Evolutionary conservation across 2,113 vertebrate species (phyloP), one percentile per base, ranked within the genome.

Genomic region (Oxyruncus cristatus): DNA sequence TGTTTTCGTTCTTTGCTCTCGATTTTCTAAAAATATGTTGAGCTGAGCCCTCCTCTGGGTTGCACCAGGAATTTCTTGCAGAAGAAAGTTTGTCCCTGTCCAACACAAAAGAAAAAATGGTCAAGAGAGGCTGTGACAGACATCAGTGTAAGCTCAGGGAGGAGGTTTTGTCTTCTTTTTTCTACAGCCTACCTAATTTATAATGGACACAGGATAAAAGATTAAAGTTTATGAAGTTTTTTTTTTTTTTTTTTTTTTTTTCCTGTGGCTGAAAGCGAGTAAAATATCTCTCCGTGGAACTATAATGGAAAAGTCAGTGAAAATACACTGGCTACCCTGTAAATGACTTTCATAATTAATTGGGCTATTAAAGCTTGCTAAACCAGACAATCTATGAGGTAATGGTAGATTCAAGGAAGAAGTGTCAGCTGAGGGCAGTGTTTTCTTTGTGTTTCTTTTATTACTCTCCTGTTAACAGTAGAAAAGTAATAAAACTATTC

Each of bases 11-110:
- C 61, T 76, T 94, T 89, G 68, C 85, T 94, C 59, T 86, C 58
- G 19, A 17, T 88, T 94, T 92, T 76, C 95, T 95, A 94, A 95
- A 95, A 93, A 92, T 96, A 96, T 8, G 32, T 87, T 18, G 63
- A 92, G 73, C 73, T 58, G 71, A 92, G 56, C 44, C 49, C 56
- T 94, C 32, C 73, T 70, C 32, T 92, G 83, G 63, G 70, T 85
- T 91, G 14, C 18, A 73, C 59, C 63, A 88, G 47, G 35, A 47
- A 80, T 84, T 90, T 52, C 90, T 92, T 71, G 59, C 85, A 72
- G 26, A 74, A 88, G 65, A 85, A 63, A 52, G 49, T 88, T 85
- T 83, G 56, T 61, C 73, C 76, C 80, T 84, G 71, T 66, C 53
- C 20, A 2, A 42, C 26, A 39, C 32, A 70, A 61, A 73, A 65